Base-by-base conservation (phyloP, 2,888 invertebrate species). In the Anthophora plumipes region DNA sequence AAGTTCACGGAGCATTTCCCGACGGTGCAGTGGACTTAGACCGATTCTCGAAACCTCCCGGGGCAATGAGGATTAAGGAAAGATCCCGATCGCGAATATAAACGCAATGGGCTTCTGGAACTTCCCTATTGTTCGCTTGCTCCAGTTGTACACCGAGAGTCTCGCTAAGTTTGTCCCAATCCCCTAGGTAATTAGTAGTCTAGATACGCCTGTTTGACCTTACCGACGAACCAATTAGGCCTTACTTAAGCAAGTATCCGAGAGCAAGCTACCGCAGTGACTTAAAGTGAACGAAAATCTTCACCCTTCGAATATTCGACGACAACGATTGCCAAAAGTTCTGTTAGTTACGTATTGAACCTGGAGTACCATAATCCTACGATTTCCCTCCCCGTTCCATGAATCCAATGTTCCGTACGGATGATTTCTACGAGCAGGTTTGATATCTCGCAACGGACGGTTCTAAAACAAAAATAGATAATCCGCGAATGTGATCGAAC, bases 121-220 rank as follows among this genome's bases (percentile, higher is more conserved):
- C 75, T 85, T 84, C 80, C 76, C 83, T 82, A 86, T 86, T 87
- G 86, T 86, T 81, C 77, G 63, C 37, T 73, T 50, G 57, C 52
- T 77, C 59, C 78, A 61, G 54, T 84, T 86, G 83, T 83, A 81
- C 74, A 84, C 66, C 67, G 22, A 48, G 74, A 73, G 70, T 70
- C 77, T 20, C 68, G 75, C 76, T 76, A 86, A 86, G 86, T 86
- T 86, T 79, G 66, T 74, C 77, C 76, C 82, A 74, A 89, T 88
- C 86, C 88, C 77, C 70, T 9, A 46, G 80, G 82, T 89, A 88
- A 88, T 89, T 88, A 88, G 80, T 80, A 84, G 60, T 77, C 77
- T 63, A 81, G 82, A 82, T 86, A 84, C 75, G 82, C 76, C 77
- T 82, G 83, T 82, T 84, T 84, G 77, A 82, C 77, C 82, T 78